These are phyloP conservation scores for Remorina albescens DNA, from an alignment of 2,797 vertebrate species.

Conservation along the genomic window DNA sequence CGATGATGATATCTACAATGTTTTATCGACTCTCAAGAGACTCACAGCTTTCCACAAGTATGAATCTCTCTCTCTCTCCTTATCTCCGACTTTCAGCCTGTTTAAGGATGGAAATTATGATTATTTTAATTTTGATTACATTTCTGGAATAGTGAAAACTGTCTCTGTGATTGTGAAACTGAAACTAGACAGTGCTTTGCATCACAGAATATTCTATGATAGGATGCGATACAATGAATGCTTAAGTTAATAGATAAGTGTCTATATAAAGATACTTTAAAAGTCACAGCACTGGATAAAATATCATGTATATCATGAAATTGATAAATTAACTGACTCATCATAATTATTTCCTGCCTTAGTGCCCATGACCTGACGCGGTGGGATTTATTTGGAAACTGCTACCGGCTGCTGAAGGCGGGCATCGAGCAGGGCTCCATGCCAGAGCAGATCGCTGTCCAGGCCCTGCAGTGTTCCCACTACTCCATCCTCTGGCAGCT, in stretches of 20 bases:
- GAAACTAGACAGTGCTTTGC: too few relatives aligned
- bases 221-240: too few relatives aligned
- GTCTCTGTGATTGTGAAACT: too few relatives aligned
- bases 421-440: conserved; percentile 99
- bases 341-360: conserved; percentile 21
- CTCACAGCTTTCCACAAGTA: conserved; percentile 99
- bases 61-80: conserved; percentile 37
- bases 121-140: neutral
- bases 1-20: conserved; percentile 98
- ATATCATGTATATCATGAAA: neutral
- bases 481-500: conserved; percentile 99
- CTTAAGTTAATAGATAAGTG: too few relatives aligned
- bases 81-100: neutral
- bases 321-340: neutral
- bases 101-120: neutral
- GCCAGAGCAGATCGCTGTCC: conserved; percentile 99
- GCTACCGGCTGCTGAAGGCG: conserved; percentile 97
- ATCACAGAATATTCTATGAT: too few relatives aligned
- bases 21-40: conserved; percentile 95
- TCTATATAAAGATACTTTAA: neutral
- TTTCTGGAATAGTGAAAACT: too few relatives aligned
- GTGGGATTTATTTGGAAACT: conserved; percentile 98
- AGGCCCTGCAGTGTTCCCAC: conserved; percentile 98
- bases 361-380: conserved; percentile 98
- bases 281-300: neutral